These are phyloP conservation scores for Lerema accius DNA, from an alignment of 1,140 invertebrate genomes.

Conservation along the genomic window DNA sequence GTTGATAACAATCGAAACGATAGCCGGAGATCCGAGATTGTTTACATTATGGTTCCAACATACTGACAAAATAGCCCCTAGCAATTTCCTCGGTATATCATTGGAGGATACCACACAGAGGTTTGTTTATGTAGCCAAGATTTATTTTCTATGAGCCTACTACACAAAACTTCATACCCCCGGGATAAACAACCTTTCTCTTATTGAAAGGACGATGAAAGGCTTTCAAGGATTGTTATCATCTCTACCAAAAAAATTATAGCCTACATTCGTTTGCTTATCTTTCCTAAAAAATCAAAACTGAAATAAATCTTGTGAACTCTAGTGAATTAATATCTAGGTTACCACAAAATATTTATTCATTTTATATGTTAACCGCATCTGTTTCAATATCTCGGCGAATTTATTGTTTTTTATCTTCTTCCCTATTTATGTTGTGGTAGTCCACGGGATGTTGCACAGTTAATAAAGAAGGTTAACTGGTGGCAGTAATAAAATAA, in stretches of 20 bases:
- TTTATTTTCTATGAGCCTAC: constrained; percentile 32
- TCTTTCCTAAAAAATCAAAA: too few species aligned
- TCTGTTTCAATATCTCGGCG: too few species aligned
- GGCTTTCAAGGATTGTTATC: constrained; percentile 24
- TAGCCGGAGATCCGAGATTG: constrained; percentile 18
- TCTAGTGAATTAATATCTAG: too few species aligned
- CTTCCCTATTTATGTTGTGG: too few species aligned
- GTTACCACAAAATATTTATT: too few species aligned
- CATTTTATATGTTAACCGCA: too few species aligned
- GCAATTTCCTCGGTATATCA: constrained; percentile 25
- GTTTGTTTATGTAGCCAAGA: constrained; percentile 27
- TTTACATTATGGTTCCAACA: constrained; percentile 29
- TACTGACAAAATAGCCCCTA: constrained; percentile 26
- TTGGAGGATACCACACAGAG: constrained; percentile 23
- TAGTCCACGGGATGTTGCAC: too few species aligned
- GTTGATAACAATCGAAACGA: constrained; percentile 22
- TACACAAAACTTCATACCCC: constrained; percentile 24
- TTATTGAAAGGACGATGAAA: constrained; percentile 27
- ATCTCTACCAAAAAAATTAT: not conserved
- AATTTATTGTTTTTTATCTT: too few species aligned
- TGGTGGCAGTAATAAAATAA: too few species aligned
- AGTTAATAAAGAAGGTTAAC: too few species aligned
- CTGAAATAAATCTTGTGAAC: too few species aligned
- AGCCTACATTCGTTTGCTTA: not conserved
- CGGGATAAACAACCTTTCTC: constrained; percentile 30